phyloP scores from a whole-genome alignment of 2,888 invertebrate genomes.

The Meteorus cinctellus region DNA sequence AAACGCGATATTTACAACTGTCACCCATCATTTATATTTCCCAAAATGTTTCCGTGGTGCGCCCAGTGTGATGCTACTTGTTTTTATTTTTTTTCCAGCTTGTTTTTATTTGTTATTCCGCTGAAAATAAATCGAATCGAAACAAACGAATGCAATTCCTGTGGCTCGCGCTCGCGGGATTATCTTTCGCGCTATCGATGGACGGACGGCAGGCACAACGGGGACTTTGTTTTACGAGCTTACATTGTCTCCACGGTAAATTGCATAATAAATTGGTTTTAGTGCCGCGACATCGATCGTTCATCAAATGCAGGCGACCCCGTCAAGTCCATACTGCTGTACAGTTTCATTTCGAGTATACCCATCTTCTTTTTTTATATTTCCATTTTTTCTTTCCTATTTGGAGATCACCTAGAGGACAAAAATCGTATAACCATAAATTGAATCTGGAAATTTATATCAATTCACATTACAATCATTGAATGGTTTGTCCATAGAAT shows the following conservation, averaged over 20 bases:
- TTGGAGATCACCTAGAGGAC: constrained; percentile 22
- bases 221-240: constrained; percentile 56
- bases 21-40: constrained; percentile 30
- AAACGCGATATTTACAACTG: constrained; percentile 53
- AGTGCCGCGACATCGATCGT: constrained; percentile 43
- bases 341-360: constrained; percentile 24
- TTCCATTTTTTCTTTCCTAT: constrained; percentile 5
- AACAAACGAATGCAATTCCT: constrained; percentile 42
- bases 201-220: constrained; percentile 34
- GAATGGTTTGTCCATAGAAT: not conserved
- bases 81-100: constrained; percentile 27
- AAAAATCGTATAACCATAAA: constrained; percentile 27
- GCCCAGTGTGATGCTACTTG: constrained; percentile 8
- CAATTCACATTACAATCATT: constrained; percentile 18
- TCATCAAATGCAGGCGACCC: constrained; percentile 41
- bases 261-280: constrained; percentile 51
- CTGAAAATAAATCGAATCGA: constrained; percentile 43
- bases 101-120: constrained; percentile 31
- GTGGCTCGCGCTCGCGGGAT: constrained; percentile 47
- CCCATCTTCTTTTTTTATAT: constrained; percentile 8
- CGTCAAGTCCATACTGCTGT: constrained; percentile 38
- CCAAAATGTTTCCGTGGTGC: constrained; percentile 34
- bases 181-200: constrained; percentile 53
- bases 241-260: constrained; percentile 51
- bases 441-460: constrained; percentile 14